These are phyloP conservation scores for Aphaenogaster rudis DNA, from an alignment of 1,140 invertebrate genomes.

Conservation along the genomic window DNA sequence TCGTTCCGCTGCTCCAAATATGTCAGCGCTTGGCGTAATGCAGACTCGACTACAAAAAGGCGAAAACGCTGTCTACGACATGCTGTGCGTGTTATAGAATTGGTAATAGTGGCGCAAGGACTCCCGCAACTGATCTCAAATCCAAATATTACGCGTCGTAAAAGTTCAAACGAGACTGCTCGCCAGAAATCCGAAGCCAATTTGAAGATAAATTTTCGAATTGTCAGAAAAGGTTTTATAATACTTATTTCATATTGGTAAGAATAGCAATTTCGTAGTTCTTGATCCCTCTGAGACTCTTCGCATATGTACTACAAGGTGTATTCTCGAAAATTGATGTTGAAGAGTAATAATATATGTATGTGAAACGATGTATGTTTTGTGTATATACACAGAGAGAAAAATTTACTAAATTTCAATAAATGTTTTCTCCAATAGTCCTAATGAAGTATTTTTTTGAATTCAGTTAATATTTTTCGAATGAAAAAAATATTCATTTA, in stretches of 20 bases:
- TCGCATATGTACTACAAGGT: not conserved
- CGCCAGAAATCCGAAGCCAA: not conserved
- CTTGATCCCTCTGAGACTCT: not conserved
- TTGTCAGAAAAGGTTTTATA: not conserved
- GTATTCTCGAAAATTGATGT: not conserved
- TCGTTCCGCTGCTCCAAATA: constrained; percentile 65
- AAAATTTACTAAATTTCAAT: too few species aligned
- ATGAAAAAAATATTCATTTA: too few species aligned
- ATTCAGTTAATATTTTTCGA: too few species aligned
- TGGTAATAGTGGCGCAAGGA: not conserved
- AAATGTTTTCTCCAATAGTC: too few species aligned
- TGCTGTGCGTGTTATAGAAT: constrained; percentile 7
- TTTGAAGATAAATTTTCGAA: not conserved
- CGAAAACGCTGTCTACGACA: constrained; percentile 9
- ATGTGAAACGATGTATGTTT: not conserved
- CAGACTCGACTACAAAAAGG: constrained; percentile 32
- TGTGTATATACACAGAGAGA: too few species aligned
- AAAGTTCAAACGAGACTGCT: not conserved
- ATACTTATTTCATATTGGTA: not conserved
- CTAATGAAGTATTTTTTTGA: too few species aligned
- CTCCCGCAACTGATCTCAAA: not conserved
- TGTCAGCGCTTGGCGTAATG: constrained; percentile 34
- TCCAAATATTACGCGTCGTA: not conserved
- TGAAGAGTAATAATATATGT: not conserved
- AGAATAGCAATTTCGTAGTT: not conserved